Evolutionary conservation across 1,140 invertebrate species (phyloP).

Genomic region (Pollicipes pollicipes): DNA sequence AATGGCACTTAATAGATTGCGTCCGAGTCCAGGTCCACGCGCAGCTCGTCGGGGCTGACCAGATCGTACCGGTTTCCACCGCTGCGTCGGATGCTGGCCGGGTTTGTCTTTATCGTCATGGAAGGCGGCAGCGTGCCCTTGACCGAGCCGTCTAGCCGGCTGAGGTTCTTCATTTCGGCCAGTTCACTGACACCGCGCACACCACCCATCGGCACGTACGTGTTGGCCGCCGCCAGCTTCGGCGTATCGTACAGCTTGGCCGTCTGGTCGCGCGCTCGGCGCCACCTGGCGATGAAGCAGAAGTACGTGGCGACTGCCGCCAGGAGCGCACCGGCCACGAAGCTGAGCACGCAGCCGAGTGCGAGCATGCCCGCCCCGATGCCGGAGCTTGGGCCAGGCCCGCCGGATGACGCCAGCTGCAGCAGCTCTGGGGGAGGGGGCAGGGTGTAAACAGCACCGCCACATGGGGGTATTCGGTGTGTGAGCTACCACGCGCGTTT

Average conservation of each 20-base stretch:
- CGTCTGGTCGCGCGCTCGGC: not conserved
- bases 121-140: conserved; percentile 32
- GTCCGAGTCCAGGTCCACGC: conserved; percentile 38
- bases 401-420: not conserved
- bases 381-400: not conserved
- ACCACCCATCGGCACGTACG: conserved; percentile 16
- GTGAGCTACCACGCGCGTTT: too few species aligned
- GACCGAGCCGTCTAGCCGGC: conserved; percentile 11
- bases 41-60: conserved; percentile 31
- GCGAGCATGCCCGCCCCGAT: conserved; percentile 26
- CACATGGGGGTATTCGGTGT: too few species aligned
- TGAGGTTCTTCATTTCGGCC: not conserved
- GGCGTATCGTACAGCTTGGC: not conserved
- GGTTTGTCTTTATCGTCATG: conserved; percentile 44
- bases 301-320: conserved; percentile 27
- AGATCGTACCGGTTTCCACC: conserved; percentile 34
- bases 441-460: too few species aligned
- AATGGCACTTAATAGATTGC: conserved; percentile 10
- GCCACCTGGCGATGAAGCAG: conserved; percentile 29
- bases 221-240: conserved; percentile 16
- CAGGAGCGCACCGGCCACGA: conserved; percentile 29
- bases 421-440: not conserved
- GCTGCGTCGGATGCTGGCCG: conserved; percentile 55
- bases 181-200: not conserved
- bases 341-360: conserved; percentile 32